Base-by-base conservation (phyloP, 2,113 vertebrate species). In the Clupea harengus region DNA sequence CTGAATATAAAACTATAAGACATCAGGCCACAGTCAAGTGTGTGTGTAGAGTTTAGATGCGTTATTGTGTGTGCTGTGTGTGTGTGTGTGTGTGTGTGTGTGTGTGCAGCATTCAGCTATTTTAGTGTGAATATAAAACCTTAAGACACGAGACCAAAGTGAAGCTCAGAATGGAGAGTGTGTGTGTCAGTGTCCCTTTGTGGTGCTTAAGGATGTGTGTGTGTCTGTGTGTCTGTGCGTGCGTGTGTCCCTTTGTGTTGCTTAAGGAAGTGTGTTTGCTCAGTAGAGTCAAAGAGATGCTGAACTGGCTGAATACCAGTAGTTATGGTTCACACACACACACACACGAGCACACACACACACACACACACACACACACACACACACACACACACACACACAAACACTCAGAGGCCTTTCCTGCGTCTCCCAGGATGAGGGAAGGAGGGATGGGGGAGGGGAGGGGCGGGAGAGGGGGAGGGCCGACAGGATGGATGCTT, bases 291-390 rank as follows among this genome's bases (percentile, higher is more conserved):
- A 67, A 67, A 67, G 10, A 67, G 22, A 67, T 67, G 60, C 60
- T 28, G 25, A 39, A 67, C 52, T 25, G 60, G 60, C 5, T 8
- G 25, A 28, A 67, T 6, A 60, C 54, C 54, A n/a, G 60, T 67
- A 67, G 60, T 10, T 67, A 25, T 67, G n/a, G 60, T 28, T 25
- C 60, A 67, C 60, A 28, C n/a, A 13, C 60, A 67, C n/a, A 10
- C 22, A 25, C 60, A n/a, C 57, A 64, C 20, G 22, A 9, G n/a
- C 57, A 64, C 57, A 64, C 57, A 64, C 57, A 64, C 57, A 64
- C 57, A 64, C 57, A 67, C 60, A 67, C 60, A 67, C 60, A 64
- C 60, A 64, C 60, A 64, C 60, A 64, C 60, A 64, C 60, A 64
- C 22, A 57, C 54, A 57, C 54, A 57, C 54, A 57, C 10, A 64